Evolutionary conservation across 2,113 vertebrate species (phyloP).

Genomic region (Sardina pilchardus): DNA sequence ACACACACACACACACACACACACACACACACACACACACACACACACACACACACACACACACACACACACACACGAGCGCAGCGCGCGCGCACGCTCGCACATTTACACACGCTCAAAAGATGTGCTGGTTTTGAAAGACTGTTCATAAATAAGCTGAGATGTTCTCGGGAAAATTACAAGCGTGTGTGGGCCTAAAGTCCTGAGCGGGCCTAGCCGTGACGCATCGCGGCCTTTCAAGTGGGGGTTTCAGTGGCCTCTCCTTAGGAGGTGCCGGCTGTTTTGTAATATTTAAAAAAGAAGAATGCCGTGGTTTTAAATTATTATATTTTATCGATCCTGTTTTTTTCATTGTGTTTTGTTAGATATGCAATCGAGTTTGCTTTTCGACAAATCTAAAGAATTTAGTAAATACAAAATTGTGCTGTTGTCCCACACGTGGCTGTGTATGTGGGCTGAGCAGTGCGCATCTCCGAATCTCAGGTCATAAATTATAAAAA

Average conservation of each 20-base stretch:
- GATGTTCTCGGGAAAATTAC: neutral
- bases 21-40: neutral
- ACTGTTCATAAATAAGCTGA: slow-evolving; percentile 17
- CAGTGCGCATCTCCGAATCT: slow-evolving; percentile 62
- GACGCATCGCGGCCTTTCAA: neutral
- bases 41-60: too few relatives aligned
- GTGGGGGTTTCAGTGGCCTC: neutral
- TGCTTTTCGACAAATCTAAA: slow-evolving; percentile 51
- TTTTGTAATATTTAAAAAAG: slow-evolving; percentile 66
- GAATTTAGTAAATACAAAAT: slow-evolving; percentile 51
- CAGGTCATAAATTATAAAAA: slow-evolving; percentile 79
- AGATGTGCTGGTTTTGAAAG: slow-evolving; percentile 6
- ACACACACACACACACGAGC: too few relatives aligned
- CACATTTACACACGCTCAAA: neutral
- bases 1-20: neutral
- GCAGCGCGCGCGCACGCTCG: neutral
- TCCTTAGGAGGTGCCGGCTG: slow-evolving; percentile 53
- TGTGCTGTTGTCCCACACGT: slow-evolving; percentile 58
- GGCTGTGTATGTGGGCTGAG: slow-evolving; percentile 54
- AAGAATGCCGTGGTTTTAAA: slow-evolving; percentile 70
- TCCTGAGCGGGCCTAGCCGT: neutral
- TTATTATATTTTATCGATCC: slow-evolving; percentile 70
- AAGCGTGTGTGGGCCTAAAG: slow-evolving; percentile 3
- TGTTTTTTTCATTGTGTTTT: slow-evolving; percentile 61
- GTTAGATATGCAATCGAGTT: slow-evolving; percentile 61